Conservation (phyloP, 1,140 invertebrate species). For the Ladona fulva region DNA sequence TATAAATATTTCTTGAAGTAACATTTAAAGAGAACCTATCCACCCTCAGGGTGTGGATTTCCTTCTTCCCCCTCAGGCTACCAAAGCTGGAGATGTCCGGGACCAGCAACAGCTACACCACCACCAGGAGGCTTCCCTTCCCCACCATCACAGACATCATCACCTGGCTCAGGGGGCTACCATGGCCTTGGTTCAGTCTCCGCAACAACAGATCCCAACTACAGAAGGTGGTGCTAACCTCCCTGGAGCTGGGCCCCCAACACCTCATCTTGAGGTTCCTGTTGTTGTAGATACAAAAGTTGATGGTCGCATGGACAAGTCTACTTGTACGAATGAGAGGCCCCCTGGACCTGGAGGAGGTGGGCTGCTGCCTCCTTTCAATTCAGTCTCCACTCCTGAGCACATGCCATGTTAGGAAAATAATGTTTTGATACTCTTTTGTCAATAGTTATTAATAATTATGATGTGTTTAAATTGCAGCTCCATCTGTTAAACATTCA, state of each 20-base stretch:
- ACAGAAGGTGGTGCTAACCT: not conserved
- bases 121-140: not conserved
- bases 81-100: not conserved
- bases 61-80: not conserved
- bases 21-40: not conserved
- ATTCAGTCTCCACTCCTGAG: too few species aligned
- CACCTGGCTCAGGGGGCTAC: conserved; percentile 7
- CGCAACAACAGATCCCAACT: not conserved
- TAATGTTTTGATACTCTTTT: too few species aligned
- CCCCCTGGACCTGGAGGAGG: not conserved
- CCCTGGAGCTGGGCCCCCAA: not conserved
- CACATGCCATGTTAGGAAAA: too few species aligned
- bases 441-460: too few species aligned
- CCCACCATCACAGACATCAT: conserved; percentile 18
- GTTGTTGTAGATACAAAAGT: not conserved
- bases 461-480: too few species aligned
- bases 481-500: too few species aligned
- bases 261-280: not conserved
- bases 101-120: conserved; percentile 27
- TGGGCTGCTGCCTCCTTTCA: not conserved
- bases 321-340: not conserved
- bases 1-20: too few species aligned
- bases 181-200: not conserved
- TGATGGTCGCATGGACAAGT: not conserved
- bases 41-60: not conserved